phyloP scores from a whole-genome alignment of 1,140 invertebrate genomes.

The Leptonema lineaticorne region DNA sequence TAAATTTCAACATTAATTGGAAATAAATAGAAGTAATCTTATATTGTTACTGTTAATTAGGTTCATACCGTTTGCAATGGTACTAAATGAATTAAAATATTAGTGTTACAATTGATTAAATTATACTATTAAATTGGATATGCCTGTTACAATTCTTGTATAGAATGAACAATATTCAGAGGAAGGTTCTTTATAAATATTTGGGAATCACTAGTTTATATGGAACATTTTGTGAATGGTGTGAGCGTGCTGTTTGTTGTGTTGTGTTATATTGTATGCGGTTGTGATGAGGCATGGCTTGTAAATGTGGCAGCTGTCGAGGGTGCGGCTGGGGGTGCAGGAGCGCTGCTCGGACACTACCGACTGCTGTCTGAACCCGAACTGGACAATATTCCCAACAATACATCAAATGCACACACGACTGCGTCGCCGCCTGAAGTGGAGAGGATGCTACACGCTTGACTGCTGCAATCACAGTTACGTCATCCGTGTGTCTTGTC shows the following conservation, averaged over 20 bases:
- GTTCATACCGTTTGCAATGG: too few species aligned
- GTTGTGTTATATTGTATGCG: slow-evolving; percentile 26
- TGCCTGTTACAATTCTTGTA: too few species aligned
- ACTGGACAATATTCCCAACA: slow-evolving; percentile 43
- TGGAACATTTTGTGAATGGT: background rate
- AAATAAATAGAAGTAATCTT: too few species aligned
- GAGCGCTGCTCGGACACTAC: slow-evolving; percentile 52
- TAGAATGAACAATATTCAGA: too few species aligned
- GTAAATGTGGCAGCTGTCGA: slow-evolving; percentile 32
- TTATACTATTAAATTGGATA: too few species aligned
- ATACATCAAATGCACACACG: background rate
- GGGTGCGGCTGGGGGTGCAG: slow-evolving; percentile 43
- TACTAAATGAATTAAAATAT: too few species aligned
- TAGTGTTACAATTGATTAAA: too few species aligned
- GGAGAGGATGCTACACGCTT: slow-evolving; percentile 40
- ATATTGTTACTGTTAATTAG: too few species aligned
- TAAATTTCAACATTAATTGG: too few species aligned
- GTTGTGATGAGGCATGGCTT: slow-evolving; percentile 28
- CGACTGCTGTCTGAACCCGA: slow-evolving; percentile 51
- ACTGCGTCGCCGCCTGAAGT: slow-evolving; percentile 22
- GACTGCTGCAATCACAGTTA: slow-evolving; percentile 37
- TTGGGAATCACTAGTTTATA: background rate
- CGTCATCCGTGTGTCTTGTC: slow-evolving; percentile 39
- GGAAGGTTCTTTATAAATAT: too few species aligned
- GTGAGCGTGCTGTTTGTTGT: slow-evolving; percentile 4